phyloP scores from a whole-genome alignment of 2,797 vertebrate genomes.

The Helarctos malayanus region DNA sequence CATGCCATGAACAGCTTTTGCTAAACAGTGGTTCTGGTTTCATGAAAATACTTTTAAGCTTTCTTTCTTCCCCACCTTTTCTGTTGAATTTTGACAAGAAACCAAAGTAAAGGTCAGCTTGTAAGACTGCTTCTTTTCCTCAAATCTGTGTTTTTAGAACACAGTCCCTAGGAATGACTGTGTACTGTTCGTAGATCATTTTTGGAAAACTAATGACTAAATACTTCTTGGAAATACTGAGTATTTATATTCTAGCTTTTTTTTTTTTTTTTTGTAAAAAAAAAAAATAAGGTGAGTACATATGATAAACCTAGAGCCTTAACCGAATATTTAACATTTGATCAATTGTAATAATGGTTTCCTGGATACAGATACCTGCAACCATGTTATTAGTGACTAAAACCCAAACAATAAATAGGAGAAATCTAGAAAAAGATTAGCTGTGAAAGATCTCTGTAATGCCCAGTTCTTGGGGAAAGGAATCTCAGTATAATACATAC shows the following conservation, averaged over 20 bases:
- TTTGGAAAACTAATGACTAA: conserved; percentile 16
- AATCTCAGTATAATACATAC: not conserved
- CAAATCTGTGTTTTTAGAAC: conserved; percentile 17
- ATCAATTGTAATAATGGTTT: not conserved
- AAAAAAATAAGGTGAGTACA: not conserved
- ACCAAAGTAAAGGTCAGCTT: conserved; percentile 43
- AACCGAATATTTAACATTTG: not conserved
- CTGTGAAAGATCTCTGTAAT: not conserved
- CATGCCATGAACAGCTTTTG: conserved; percentile 65
- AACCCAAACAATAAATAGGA: not conserved
- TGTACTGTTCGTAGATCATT: not conserved
- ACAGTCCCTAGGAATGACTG: not conserved
- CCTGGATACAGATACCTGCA: not conserved
- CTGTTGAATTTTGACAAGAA: conserved; percentile 58
- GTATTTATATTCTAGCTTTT: not conserved
- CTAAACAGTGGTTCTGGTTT: conserved; percentile 76
- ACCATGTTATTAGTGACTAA: not conserved
- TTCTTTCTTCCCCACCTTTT: not conserved
- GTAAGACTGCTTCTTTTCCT: conserved; percentile 10
- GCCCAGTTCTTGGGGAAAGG: not conserved
- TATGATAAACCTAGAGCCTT: not conserved
- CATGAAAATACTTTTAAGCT: conserved; percentile 66
- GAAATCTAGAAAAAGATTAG: not conserved
- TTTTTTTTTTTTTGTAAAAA: not conserved
- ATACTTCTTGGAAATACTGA: not conserved